phyloP scores from a whole-genome alignment of 2,888 invertebrate species.

The Poecilus cupreus region DNA sequence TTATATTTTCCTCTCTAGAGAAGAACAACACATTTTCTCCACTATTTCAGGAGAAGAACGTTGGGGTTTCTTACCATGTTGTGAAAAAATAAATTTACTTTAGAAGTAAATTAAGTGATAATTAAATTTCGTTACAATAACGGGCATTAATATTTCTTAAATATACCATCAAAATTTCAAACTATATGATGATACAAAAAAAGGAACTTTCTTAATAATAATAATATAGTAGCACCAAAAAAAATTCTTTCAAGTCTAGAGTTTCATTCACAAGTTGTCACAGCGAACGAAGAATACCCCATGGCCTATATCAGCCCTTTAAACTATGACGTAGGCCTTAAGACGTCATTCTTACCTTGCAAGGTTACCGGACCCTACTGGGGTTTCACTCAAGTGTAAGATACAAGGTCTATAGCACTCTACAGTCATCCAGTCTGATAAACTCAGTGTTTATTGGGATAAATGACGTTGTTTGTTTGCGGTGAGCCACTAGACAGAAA shows the following conservation, averaged over 20 bases:
- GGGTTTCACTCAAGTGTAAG: conserved; percentile 27
- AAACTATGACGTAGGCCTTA: conserved; percentile 19
- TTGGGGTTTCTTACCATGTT: no score
- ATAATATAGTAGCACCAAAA: not conserved
- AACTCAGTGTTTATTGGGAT: not conserved
- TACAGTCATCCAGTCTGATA: conserved; percentile 12
- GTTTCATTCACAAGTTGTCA: conserved; percentile 24
- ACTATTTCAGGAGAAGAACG: no score
- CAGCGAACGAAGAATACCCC: not conserved
- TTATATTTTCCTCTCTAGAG: no score
- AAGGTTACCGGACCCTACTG: conserved; percentile 32
- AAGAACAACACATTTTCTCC: no score
- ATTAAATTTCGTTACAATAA: no score
- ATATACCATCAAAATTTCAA: no score
- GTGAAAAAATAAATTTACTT: no score
- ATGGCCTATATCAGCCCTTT: conserved; percentile 7
- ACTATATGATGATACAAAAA: no score
- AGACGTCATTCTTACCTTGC: conserved; percentile 49
- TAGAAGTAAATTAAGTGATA: no score
- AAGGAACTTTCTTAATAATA: no score
- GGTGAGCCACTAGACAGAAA: not conserved
- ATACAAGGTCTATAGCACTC: conserved; percentile 35
- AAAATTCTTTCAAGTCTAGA: not conserved
- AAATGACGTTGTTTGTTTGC: conserved; percentile 5
- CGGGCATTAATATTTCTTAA: no score